Evolutionary conservation across 2,888 invertebrate species (phyloP), one percentile per base, ranked within the genome.

Genomic region (Malthinus seriepunctatus): DNA sequence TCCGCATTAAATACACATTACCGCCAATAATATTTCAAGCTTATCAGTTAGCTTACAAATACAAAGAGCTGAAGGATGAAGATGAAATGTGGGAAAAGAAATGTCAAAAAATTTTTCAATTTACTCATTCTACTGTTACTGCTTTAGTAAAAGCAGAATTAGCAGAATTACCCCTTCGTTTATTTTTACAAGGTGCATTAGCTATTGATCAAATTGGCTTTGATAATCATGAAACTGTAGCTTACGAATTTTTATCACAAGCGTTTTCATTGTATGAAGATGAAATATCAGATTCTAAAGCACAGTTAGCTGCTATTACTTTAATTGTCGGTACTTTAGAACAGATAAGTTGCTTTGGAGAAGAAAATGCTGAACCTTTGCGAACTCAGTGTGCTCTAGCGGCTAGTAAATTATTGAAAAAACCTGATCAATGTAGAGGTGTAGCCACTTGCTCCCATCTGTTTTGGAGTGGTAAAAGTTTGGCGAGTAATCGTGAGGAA

Each of bases 81-180:
- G 97, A 98, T 76, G 93, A 93, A 52, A 93, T 95, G 83, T 99
- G 98, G 97, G 94, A 97, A 78, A 97, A 95, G 79, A 98, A 99
- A 76, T 95, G 97, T 71, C 92, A 93, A 77, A 98, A 97, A 80
- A 96, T 99, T 66, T 95, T 99, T 82, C 95, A 97, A 79, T 98
- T 97, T 78, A 97, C 96, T 74, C 97, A 97, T 77, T 91, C 94
- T 71, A 97, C 97, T 0, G 95, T 99, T 71, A 91, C 90, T 15
- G 93, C 93, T 57, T 81, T 99, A 49, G 94, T 96, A 50, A 97
- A 98, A 78, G 96, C 95, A 0, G 98, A 98, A 75, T 81, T 95
- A 42, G 92, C 97, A 0, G 98, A 99, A 74, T 78, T 99, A 54
- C 95, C 98, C 0, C 81, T 99, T 37, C 85, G 98, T 63, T 80